Evolutionary conservation across 2,797 vertebrate genomes (phyloP).

Genomic region (Mus minutoides): DNA sequence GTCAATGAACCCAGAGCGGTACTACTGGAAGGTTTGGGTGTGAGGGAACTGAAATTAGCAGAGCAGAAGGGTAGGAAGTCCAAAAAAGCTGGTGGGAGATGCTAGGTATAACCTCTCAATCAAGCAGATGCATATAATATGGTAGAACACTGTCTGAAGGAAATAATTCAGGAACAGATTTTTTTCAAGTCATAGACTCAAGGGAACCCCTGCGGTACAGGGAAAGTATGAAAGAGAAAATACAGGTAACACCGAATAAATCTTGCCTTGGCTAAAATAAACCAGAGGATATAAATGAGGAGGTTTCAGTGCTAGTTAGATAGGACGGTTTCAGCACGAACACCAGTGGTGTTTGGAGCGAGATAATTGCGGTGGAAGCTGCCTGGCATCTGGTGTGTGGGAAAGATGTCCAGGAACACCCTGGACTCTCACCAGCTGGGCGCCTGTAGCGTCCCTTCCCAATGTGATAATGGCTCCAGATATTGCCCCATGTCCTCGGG

Average conservation of each 20-base stretch:
- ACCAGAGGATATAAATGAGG: neutral
- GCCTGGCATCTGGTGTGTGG: neutral
- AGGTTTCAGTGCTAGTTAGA: neutral
- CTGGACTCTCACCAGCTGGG: neutral
- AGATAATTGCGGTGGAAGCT: too few relatives aligned
- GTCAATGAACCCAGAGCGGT: neutral
- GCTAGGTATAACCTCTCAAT: neutral
- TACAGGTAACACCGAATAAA: neutral
- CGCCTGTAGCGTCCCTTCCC: neutral
- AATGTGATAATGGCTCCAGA: neutral
- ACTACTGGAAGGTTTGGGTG: neutral
- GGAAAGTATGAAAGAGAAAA: neutral
- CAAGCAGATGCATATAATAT: neutral
- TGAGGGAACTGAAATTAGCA: neutral
- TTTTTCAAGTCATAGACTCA: neutral
- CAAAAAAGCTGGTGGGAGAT: neutral
- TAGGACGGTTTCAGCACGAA: neutral
- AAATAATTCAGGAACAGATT: neutral
- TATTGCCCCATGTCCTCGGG: neutral
- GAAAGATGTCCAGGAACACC: too few relatives aligned
- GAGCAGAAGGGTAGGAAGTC: neutral
- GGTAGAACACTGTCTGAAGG: neutral
- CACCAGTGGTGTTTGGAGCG: neutral
- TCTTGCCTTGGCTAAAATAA: neutral
- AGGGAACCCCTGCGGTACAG: neutral